Evolutionary conservation across 2,888 invertebrate species (phyloP).

Genomic region (Sphaerophoria taeniata): DNA sequence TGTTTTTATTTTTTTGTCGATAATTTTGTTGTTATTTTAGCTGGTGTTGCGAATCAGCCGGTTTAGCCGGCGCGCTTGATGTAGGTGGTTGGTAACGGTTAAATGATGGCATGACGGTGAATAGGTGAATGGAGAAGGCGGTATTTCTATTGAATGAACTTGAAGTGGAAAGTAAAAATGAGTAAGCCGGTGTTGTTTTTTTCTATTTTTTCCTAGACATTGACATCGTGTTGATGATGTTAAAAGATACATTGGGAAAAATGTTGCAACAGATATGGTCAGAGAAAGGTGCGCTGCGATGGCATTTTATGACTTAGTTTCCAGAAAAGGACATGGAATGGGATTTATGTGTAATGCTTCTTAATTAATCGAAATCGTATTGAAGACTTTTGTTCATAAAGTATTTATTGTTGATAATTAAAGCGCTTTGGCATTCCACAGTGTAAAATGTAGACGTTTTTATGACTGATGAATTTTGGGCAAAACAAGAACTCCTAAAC

Average conservation of each 20-base stretch:
- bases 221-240: conserved; percentile 37
- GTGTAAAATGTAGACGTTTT: background rate
- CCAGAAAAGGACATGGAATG: conserved; percentile 1
- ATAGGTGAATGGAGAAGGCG: conserved; percentile 29
- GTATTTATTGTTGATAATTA: background rate
- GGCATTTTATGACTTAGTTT: conserved; percentile 37
- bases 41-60: conserved; percentile 46
- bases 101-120: conserved; percentile 4
- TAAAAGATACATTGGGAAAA: conserved; percentile 27
- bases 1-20: background rate
- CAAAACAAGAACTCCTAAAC: background rate
- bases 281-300: conserved; percentile 30
- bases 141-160: conserved; percentile 57
- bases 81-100: conserved; percentile 25
- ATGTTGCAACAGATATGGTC: conserved; percentile 35
- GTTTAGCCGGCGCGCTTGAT: conserved; percentile 56
- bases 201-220: background rate
- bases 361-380: conserved; percentile 16
- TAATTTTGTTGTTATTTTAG: conserved; percentile 3
- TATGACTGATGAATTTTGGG: background rate
- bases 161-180: conserved; percentile 72
- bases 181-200: conserved; percentile 58
- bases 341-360: conserved; percentile 5
- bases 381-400: background rate
- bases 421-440: too few species aligned